Base-by-base conservation (phyloP, 2,888 invertebrate species). In the Nycteola revayana region DNA sequence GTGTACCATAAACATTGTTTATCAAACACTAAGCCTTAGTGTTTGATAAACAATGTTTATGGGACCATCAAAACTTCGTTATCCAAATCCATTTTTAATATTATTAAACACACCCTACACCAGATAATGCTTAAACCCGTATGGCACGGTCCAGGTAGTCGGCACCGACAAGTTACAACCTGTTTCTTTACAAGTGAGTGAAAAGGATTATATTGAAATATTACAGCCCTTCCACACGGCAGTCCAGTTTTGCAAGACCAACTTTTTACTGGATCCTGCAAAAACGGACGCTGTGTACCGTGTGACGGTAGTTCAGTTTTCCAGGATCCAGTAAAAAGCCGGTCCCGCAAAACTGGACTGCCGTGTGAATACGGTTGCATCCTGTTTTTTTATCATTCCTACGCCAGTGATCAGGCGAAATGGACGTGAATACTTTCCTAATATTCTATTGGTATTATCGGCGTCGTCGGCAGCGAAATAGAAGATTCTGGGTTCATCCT, bases 371-470 rank as follows among this genome's bases (percentile, higher is more conserved):
- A 38, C 35, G 38, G 44, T 44, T 44, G 39, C 39, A 44, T 43
- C 32, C 36, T 39, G 39, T 43, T 32, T 43, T 44, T 44, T 40
- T 8, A 44, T 32, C 34, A 44, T 44, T 39, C 28, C 33, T 38
- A 39, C 39, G 38, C 39, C 36, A 27, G 39, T 44, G 31, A 36
- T 41, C 39, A 36, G 25, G 34, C 32, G 40, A 40, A 44, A 44
- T 44, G 44, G 40, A 44, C 38, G 36, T 42, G 30, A 42, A 45
- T 42, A 38, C 41, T 42, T 45, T 45, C 36, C 35, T 42, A 37
- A 34, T 42, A 25, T 28, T 33, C 32, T 34, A 29, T 34, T 39
- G 34, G 34, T 37, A 32, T 33, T 34, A 42, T 36, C 36, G 36
- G 40, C 35, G 31, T n/a, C n/a, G 32, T 35, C 40, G 42, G 36